phyloP scores from a whole-genome alignment of 2,113 vertebrate genomes.

The Phalacrocorax brasilianus region DNA sequence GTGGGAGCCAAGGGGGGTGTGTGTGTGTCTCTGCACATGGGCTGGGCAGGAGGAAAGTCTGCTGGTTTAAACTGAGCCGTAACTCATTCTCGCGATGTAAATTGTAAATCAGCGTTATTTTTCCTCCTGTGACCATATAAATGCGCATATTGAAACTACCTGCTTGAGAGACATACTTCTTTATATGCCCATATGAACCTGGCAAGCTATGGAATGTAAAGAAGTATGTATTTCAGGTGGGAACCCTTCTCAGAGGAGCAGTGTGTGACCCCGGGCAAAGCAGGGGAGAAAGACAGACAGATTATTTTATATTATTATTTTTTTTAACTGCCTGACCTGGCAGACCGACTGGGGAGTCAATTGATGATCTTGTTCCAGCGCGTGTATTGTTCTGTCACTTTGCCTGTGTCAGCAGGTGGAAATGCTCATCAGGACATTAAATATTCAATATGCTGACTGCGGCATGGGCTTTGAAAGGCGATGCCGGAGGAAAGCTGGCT shows the following conservation, averaged over 20 bases:
- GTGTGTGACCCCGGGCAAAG: conserved; percentile 26
- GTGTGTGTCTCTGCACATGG: background rate
- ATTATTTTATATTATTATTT: conserved; percentile 29
- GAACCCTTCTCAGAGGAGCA: conserved; percentile 71
- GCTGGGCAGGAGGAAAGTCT: conserved; percentile 50
- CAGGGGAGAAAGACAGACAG: conserved; percentile 39
- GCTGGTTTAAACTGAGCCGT: conserved; percentile 13
- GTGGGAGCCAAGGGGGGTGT: background rate
- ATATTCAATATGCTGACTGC: conserved; percentile 99
- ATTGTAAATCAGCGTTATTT: conserved; percentile 66
- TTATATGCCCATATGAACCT: conserved; percentile 99
- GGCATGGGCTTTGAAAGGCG: conserved; percentile 87
- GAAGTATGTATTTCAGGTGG: conserved; percentile 99
- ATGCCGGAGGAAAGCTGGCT: conserved; percentile 75
- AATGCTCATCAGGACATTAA: conserved; percentile 97
- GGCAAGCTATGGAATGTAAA: conserved; percentile 99
- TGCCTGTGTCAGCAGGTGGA: conserved; percentile 99
- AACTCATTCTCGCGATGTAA: conserved; percentile 45
- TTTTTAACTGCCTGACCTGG: conserved; percentile 59
- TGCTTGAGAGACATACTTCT: conserved; percentile 99
- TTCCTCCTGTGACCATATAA: conserved; percentile 65
- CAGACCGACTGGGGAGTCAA: conserved; percentile 74
- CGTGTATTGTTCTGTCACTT: conserved; percentile 96
- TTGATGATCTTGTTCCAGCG: conserved; percentile 84
- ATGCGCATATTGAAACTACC: conserved; percentile 75